phyloP scores from a whole-genome alignment of 2,888 invertebrate genomes.

The Eupithecia tripunctaria region DNA sequence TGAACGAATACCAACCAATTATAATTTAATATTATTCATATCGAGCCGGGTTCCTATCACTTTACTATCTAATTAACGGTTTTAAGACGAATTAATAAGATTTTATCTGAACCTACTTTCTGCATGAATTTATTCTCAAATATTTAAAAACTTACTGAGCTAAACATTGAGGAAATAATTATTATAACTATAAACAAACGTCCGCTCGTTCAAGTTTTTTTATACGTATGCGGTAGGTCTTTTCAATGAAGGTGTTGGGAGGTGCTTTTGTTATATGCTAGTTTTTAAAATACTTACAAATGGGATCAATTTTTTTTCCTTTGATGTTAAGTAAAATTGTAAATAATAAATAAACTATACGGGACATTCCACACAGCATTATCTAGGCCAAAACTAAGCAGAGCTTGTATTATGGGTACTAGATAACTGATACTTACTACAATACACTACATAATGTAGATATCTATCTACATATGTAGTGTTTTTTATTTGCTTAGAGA shows the following conservation, averaged over 20 bases:
- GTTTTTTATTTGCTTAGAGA: too few relatives aligned
- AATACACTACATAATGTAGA: too few relatives aligned
- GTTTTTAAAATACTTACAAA: neutral
- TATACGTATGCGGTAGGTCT: neutral
- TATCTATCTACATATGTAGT: too few relatives aligned
- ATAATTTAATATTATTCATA: conserved; percentile 20
- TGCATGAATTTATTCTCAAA: conserved; percentile 32
- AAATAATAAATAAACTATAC: too few relatives aligned
- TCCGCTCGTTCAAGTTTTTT: conserved; percentile 38
- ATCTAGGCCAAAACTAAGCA: too few relatives aligned
- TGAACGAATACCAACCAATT: conserved; percentile 11
- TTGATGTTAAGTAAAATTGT: neutral
- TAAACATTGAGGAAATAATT: conserved; percentile 41
- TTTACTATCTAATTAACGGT: conserved; percentile 22
- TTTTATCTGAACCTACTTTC: conserved; percentile 45
- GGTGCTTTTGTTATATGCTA: neutral
- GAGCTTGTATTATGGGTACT: too few relatives aligned
- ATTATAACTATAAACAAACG: conserved; percentile 32
- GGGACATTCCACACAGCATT: too few relatives aligned
- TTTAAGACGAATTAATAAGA: conserved; percentile 34
- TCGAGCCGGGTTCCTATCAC: conserved; percentile 11
- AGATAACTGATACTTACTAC: too few relatives aligned
- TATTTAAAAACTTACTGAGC: conserved; percentile 37
- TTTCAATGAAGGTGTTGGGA: neutral
- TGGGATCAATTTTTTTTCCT: neutral